phyloP scores from a whole-genome alignment of 2,113 vertebrate species.

The Lycocorax pyrrhopterus region DNA sequence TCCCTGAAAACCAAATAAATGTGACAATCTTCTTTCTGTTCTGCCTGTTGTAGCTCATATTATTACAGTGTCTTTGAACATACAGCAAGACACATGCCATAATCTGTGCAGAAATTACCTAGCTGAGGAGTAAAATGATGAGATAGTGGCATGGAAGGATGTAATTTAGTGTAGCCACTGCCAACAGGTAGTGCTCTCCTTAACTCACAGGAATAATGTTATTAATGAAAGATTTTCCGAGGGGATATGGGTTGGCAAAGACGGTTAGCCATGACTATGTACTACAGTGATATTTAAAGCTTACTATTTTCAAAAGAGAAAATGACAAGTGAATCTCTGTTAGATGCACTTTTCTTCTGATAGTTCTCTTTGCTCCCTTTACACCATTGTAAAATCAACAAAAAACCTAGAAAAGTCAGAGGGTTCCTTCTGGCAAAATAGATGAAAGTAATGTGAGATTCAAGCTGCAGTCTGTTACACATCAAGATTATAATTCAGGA shows the following conservation, averaged over 20 bases:
- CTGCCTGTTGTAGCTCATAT: neutral
- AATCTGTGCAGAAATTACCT: neutral
- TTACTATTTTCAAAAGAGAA: neutral
- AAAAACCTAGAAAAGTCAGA: neutral
- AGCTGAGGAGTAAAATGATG: neutral
- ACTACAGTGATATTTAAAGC: neutral
- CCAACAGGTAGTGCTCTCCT: neutral
- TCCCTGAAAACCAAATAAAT: neutral
- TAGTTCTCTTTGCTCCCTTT: neutral
- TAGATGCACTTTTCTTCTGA: neutral
- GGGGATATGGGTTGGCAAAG: neutral
- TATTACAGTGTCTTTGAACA: neutral
- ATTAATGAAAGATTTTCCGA: neutral
- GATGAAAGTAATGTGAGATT: neutral
- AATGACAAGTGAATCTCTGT: neutral
- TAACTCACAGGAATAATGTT: neutral
- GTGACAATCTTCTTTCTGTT: neutral
- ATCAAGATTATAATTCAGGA: constrained; percentile 23
- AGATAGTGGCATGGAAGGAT: neutral
- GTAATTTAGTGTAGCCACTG: neutral
- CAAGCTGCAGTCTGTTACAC: constrained; percentile 9
- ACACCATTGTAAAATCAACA: neutral
- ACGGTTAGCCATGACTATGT: neutral
- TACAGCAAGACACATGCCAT: neutral
- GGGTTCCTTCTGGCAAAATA: neutral